These are phyloP conservation scores for Dinothrombium tinctorium DNA, from an alignment of 1,140 invertebrate genomes.

Conservation along the genomic window DNA sequence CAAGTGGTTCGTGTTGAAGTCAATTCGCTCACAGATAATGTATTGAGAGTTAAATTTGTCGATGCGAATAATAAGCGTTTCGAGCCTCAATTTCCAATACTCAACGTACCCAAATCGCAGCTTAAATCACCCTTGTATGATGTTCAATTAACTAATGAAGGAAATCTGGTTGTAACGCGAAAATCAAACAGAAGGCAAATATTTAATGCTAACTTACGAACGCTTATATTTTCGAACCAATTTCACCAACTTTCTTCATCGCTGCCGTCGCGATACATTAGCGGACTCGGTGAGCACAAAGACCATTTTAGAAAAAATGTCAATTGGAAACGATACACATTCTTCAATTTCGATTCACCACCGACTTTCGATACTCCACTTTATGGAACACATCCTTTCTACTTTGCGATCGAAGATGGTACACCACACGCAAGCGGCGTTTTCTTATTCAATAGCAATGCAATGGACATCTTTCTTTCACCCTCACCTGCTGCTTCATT, in stretches of 20 bases:
- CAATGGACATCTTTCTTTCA: conserved; percentile 54
- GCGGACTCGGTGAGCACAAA: conserved; percentile 11
- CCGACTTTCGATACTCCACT: conserved; percentile 7
- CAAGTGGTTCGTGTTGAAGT: conserved; percentile 32
- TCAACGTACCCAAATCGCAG: background rate
- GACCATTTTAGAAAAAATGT: conserved; percentile 7
- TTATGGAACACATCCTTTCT: conserved; percentile 1
- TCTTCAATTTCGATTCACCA: conserved; percentile 12
- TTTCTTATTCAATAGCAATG: conserved; percentile 51
- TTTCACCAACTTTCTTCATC: background rate
- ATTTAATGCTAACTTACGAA: conserved; percentile 1
- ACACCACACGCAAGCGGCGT: conserved; percentile 33
- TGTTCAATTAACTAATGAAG: background rate
- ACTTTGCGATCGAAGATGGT: conserved; percentile 1
- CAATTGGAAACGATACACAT: conserved; percentile 13
- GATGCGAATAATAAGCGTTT: conserved; percentile 16
- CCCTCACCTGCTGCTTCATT: conserved; percentile 49
- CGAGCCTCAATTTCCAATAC: conserved; percentile 17
- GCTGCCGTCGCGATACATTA: conserved; percentile 5
- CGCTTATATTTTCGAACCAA: conserved; percentile 1
- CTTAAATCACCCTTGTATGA: conserved; percentile 1
- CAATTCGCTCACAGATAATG: conserved; percentile 30
- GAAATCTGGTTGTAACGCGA: background rate
- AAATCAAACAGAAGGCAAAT: background rate
- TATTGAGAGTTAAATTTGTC: conserved; percentile 38